Evolutionary conservation across 2,113 vertebrate genomes (phyloP).

Genomic region (Eptatretus burgeri): DNA sequence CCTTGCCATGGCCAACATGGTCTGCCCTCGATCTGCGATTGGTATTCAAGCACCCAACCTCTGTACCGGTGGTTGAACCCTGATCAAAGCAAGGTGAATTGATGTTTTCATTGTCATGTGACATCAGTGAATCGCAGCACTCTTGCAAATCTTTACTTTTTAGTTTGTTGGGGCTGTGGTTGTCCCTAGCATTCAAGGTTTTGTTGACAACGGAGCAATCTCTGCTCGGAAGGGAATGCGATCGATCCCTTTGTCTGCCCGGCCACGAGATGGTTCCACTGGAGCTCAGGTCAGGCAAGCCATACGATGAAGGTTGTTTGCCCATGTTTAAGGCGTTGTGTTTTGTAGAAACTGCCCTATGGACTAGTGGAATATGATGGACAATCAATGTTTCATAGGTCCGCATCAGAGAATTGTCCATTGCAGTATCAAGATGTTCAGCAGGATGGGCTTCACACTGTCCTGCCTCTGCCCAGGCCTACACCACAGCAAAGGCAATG

Average conservation of each 20-base stretch:
- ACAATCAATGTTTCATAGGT: conserved; percentile 78
- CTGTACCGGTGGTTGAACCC: too few species aligned
- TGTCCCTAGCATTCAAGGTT: too few species aligned
- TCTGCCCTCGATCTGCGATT: neutral
- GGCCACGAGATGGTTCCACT: conserved; percentile 33
- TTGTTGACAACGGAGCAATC: too few species aligned
- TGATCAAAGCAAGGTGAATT: too few species aligned
- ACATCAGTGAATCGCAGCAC: too few species aligned
- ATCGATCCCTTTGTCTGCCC: conserved; percentile 14
- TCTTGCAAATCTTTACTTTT: too few species aligned
- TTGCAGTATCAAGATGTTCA: conserved; percentile 11
- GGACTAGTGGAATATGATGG: conserved; percentile 83
- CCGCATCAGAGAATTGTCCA: conserved; percentile 69
- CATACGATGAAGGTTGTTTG: conserved; percentile 41
- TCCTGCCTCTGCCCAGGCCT: too few species aligned
- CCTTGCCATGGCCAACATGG: neutral
- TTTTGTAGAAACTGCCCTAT: conserved; percentile 18
- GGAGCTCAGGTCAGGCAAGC: conserved; percentile 35
- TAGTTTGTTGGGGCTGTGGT: too few species aligned
- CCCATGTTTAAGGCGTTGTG: conserved; percentile 24
- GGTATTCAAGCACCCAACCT: neutral
- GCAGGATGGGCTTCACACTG: too few species aligned
- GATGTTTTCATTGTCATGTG: too few species aligned
- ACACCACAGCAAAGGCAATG: too few species aligned
- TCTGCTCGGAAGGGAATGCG: too few species aligned